A percentile compares a stretch with the other conserved stretches of the same genome.
Conservation (phyloP, 2,888 invertebrate genomes). For the Cylindroiulus punctatus region DNA sequence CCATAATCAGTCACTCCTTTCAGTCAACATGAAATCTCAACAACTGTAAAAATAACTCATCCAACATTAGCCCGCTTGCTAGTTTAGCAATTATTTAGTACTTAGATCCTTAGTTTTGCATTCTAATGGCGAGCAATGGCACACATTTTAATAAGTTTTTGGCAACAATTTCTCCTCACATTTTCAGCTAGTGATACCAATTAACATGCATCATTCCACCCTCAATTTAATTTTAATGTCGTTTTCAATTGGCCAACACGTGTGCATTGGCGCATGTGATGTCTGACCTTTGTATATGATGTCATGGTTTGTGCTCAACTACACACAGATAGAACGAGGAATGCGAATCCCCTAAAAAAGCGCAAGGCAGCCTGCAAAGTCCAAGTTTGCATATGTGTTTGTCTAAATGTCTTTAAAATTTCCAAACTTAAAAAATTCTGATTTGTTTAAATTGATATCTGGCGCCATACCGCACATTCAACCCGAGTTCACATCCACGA, state of each 20-base stretch:
- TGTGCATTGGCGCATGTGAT: neutral
- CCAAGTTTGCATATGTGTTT: conserved; percentile 12
- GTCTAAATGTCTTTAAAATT: conserved; percentile 37
- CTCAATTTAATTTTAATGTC: neutral
- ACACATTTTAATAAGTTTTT: neutral
- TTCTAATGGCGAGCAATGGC: neutral
- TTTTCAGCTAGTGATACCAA: neutral
- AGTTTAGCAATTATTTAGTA: neutral
- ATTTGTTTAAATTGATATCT: conserved; percentile 30
- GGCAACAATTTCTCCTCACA: neutral
- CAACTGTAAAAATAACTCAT: no score
- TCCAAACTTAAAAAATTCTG: neutral
- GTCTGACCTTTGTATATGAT: conserved; percentile 31
- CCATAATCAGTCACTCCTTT: no score
- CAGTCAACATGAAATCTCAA: no score
- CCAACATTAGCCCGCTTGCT: no score
- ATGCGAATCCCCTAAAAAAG: neutral
- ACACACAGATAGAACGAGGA: neutral
- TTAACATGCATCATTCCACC: conserved; percentile 1
- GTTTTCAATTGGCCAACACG: neutral
- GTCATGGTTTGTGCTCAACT: neutral
- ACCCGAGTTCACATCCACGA: conserved; percentile 37
- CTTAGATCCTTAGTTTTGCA: neutral
- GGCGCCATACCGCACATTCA: neutral
- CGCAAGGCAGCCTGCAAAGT: conserved; percentile 12